These are phyloP conservation scores for Eulimnadia texana DNA, from an alignment of 1,140 invertebrate genomes.

Conservation along the genomic window DNA sequence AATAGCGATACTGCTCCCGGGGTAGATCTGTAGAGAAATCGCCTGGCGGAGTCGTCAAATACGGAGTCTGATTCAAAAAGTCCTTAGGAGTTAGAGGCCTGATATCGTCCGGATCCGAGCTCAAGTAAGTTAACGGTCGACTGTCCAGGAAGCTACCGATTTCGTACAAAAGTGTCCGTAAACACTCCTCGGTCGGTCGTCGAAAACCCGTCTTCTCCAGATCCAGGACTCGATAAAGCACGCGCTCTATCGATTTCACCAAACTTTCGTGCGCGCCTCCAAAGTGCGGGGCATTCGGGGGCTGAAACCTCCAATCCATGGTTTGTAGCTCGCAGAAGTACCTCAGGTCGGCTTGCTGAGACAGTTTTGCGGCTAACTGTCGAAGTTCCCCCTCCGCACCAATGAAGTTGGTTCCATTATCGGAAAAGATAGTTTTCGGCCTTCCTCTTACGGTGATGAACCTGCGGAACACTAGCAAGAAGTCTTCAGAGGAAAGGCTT, in stretches of 20 bases:
- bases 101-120: not conserved
- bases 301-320: conserved; percentile 31
- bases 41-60: not conserved
- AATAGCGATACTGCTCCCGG: not conserved
- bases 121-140: not conserved
- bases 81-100: not conserved
- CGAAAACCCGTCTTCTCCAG: not conserved
- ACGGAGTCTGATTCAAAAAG: not conserved
- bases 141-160: not conserved
- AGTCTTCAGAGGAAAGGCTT: conserved; percentile 21
- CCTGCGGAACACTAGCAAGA: conserved; percentile 22
- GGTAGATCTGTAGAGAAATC: not conserved
- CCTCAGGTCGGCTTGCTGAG: not conserved
- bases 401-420: conserved; percentile 30
- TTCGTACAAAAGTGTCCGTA: not conserved
- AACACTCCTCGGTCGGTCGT: not conserved
- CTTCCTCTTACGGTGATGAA: conserved; percentile 28
- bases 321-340: conserved; percentile 10
- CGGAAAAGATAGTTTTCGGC: conserved; percentile 22
- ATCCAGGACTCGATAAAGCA: not conserved
- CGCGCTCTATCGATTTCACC: conserved; percentile 20
- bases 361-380: not conserved
- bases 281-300: conserved; percentile 29
- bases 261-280: conserved; percentile 31
- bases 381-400: conserved; percentile 20